Percentiles rank a stretch among this genome's conserved stretches.
Conservation (phyloP, 30 jellyfish, hydroid and myxozoan genomes). For the Phacellophora camtschatica region DNA sequence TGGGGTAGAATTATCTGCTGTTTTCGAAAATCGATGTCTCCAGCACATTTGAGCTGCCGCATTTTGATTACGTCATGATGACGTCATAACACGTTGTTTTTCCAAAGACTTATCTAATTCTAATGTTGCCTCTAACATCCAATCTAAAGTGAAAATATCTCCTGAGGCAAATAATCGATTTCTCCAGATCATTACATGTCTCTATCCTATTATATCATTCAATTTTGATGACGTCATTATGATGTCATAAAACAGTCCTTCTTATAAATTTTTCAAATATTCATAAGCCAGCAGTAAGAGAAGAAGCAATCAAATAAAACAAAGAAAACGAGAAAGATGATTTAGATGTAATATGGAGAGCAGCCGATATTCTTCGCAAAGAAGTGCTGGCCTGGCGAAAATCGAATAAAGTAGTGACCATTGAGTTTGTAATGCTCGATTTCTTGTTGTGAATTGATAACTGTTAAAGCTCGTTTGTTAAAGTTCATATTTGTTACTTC, state of each 20-base stretch:
- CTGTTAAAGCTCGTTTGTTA: too few species aligned
- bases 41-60: neutral
- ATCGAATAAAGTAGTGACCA: neutral
- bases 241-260: neutral
- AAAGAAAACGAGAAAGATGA: neutral
- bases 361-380: neutral
- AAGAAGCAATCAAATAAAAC: neutral
- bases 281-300: neutral
- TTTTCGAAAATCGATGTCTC: neutral
- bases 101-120: neutral
- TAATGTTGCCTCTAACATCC: neutral
- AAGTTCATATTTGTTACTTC: too few species aligned
- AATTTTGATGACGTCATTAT: neutral
- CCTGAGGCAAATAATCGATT: neutral
- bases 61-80: neutral
- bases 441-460: too few species aligned
- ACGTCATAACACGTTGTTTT: neutral
- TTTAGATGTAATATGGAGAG: neutral
- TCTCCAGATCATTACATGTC: neutral
- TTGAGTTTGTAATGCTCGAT: too few species aligned
- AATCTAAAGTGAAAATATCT: neutral
- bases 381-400: neutral
- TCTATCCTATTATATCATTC: neutral
- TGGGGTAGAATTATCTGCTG: neutral
- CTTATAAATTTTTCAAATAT: neutral